Base-by-base conservation (phyloP, 2,797 vertebrate genomes). In the Macrochelys suwanniensis region DNA sequence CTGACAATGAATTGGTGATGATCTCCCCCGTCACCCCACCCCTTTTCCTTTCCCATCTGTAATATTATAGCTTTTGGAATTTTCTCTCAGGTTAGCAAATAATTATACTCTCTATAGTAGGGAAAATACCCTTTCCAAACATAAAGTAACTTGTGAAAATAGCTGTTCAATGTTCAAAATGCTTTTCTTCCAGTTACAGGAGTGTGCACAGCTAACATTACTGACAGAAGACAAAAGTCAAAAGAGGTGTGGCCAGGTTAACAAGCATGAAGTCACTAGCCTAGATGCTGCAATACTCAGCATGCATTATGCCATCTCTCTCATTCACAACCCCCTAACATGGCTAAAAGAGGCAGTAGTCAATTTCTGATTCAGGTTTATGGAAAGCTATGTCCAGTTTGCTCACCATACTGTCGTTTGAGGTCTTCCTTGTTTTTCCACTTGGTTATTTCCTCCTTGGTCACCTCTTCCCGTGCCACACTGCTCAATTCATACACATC, bases 401-500 rank as follows among this genome's bases (percentile, higher is more conserved):
- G 79, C 98, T 97, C 89, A 99, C 99, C 99, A 96, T 96, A 80
- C 94, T 96, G 98, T 97, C 98, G 99, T 97, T 98, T 99, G 78
- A 98, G 98, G 21, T 99, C 98, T 96, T 99, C 99, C 92, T 97
- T 99, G 77, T 95, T 98, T 96, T 99, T 97, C 99, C 99, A 99
- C 89, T 97, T 99, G 71, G 80, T 97, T 89, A 99, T 98, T 94
- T 99, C 99, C 90, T 99, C 98, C 31, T 99, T 99, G 0, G 99
- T 99, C 79, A 99, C 98, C 97, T 99, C 99, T 89, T 99, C 98
- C 97, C 99, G 98, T 33, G 99, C 99, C 93, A 99, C 98, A 1
- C 98, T 99, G 98, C 99, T 99, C 92, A 99, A 97, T 90, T 99
- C 99, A 21, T 99, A 99, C 2, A 98, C 99, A 3, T 99, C 99